Evolutionary conservation across 1,140 invertebrate genomes (phyloP).

Genomic region (Pseudomyrmex gracilis): DNA sequence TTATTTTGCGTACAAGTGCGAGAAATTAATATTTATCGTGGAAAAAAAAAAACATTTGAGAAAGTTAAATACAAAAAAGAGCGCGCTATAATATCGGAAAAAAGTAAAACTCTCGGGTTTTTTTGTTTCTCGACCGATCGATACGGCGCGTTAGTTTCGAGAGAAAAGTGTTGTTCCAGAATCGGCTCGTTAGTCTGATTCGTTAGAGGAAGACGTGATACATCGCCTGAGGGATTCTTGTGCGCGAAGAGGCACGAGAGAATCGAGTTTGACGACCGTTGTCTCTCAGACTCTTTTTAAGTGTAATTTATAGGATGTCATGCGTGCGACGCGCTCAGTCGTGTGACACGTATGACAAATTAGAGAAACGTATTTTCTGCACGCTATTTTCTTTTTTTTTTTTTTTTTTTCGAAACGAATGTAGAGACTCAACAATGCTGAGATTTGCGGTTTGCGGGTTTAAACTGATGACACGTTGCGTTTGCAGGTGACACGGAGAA

Average conservation of each 20-base stretch:
- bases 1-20: too few species aligned
- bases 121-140: conserved; percentile 43
- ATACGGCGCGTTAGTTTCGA: conserved; percentile 46
- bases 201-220: conserved; percentile 33
- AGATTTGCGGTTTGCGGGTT: conserved; percentile 16
- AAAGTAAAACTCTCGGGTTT: conserved; percentile 4
- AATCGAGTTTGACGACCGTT: conserved; percentile 15
- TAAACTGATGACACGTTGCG: not conserved
- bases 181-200: conserved; percentile 52
- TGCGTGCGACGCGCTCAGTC: not conserved
- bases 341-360: not conserved
- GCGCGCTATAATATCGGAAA: not conserved
- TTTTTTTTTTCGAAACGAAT: not conserved
- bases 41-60: not conserved
- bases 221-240: conserved; percentile 29
- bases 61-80: not conserved
- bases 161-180: conserved; percentile 59
- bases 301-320: not conserved
- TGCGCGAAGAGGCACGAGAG: not conserved
- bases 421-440: not conserved
- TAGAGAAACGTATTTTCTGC: not conserved
- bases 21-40: too few species aligned
- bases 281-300: not conserved
- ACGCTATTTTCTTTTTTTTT: not conserved
- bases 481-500: not conserved